Base-by-base conservation (phyloP, 2,113 vertebrate species). In the Corythoichthys haematopterus region DNA sequence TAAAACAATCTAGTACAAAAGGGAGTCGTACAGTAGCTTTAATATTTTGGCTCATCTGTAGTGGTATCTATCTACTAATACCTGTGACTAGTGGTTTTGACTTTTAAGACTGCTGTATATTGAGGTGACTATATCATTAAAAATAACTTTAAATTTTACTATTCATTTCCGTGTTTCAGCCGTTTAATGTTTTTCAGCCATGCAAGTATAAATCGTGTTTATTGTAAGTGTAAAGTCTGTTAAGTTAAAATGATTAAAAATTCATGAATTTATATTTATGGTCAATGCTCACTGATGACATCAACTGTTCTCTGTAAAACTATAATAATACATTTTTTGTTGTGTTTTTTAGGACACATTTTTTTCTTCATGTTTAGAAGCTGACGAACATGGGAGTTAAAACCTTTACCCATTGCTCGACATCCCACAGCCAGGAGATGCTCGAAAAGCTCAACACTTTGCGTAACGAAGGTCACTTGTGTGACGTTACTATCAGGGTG, bases 391-490 rank as follows among this genome's bases (percentile, higher is more conserved):
- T 98, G 95, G 95, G 95, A 84, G 94, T 94, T 76, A 96, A 95
- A 90, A 96, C 95, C 48, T 98, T 96, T 88, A 97, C 94, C 87
- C 95, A 95, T 91, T 94, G 91, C 74, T 96, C 95, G 2, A 90
- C 93, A 79, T 93, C 93, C 56, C 94, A 96, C 87, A 95, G 94
- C 84, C 94, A 96, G 90, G 95, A 95, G 90, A 94, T 97, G 93
- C 90, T 96, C 80, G 93, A 93, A n/a, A 96, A 95, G 88, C 91
- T 96, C 58, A 96, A 98, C 66, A 94, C 93, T 84, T 85, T 97
- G 3, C 93, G 95, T 37, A 96, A 93, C 0, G 93, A 96, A 52
- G 95, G 95, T 6, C 95, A 98, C 72, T 92, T 97, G 37, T 98
- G 95, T 16, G 95, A 97, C 35, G 93, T 96, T 84, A 98, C 94